Base-by-base conservation (phyloP, 1,140 invertebrate genomes). In the Pygmarrhopalites habei region DNA sequence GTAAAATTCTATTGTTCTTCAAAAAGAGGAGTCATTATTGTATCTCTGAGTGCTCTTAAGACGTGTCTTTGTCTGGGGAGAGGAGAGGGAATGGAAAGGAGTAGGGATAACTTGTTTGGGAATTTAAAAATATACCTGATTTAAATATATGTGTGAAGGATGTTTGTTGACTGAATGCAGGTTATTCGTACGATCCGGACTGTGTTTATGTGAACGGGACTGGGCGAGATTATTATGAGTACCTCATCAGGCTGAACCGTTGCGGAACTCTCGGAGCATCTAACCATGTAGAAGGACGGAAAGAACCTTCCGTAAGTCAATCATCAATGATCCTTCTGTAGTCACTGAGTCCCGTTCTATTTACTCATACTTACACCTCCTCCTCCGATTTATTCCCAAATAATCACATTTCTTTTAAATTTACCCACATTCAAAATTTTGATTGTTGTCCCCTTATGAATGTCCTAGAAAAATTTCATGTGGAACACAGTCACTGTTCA, bases 141-240 rank as follows among this genome's bases (percentile, higher is more conserved):
- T n/a, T n/a, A n/a, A n/a, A n/a, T n/a, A n/a, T n/a, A n/a, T n/a
- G n/a, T n/a, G n/a, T n/a, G n/a, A n/a, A n/a, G n/a, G n/a, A n/a
- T n/a, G n/a, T 47, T 47, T 47, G 17, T 7, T 47, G 44, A 46
- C 39, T 58, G 26, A 29, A 51, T 60, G 61, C 75, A 89, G 91
- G 91, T 52, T 95, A 94, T 77, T 90, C 91, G 0, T 92, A 94
- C 72, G 91, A 95, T 75, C 87, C 88, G 0, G 90, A 92, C 73
- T 95, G 92, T 74, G 91, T 95, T 81, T 95, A 94, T 76, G 89
- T 95, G 61, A 95, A 94, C 77, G 91, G 91, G 0, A 91, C 90
- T 1, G 92, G 92, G 12, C 76, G 88, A 41, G 88, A 91, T 74
- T 89, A 90, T 74, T 94, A 94, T 76, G 90, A 94, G 77, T 95